phyloP scores from a whole-genome alignment of 35 echinoderm and acorn worm species.

The Ophiothrix spiculata region DNA sequence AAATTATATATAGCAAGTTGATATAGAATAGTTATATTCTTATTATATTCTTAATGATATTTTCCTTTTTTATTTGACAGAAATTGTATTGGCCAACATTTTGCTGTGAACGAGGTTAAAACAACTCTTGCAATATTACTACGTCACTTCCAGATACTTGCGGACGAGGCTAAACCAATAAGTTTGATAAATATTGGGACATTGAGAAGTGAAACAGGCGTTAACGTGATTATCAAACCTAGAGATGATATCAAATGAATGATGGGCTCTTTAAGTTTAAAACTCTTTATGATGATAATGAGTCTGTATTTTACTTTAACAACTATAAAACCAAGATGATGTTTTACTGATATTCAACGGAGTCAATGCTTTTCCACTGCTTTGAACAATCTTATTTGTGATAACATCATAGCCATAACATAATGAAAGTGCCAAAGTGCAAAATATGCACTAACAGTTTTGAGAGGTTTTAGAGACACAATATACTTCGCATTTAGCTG shows the following conservation, averaged over 20 bases:
- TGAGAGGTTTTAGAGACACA: no score
- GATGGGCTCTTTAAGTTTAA: background rate
- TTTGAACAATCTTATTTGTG: background rate
- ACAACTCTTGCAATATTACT: slow-evolving; percentile 18
- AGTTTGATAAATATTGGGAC: background rate
- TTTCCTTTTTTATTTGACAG: background rate
- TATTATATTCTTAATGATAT: no score
- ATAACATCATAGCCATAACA: background rate
- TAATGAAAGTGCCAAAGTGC: background rate
- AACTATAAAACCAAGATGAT: background rate
- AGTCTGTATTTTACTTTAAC: background rate
- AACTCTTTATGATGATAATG: no score
- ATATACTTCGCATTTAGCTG: no score
- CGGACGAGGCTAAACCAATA: slow-evolving; percentile 6
- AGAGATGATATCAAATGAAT: slow-evolving; percentile 14
- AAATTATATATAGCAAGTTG: no score
- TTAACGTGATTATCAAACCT: slow-evolving; percentile 38
- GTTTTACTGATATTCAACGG: background rate
- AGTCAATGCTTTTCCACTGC: background rate
- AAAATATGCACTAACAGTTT: no score
- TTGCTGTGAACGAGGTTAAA: slow-evolving; percentile 39
- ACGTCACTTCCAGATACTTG: slow-evolving; percentile 18
- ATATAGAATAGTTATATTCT: no score
- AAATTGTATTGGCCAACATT: slow-evolving; percentile 44
- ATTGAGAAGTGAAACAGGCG: slow-evolving; percentile 16